Evolutionary conservation across 2,797 vertebrate species (phyloP).

Genomic region (Dendrocincla tyrannina): DNA sequence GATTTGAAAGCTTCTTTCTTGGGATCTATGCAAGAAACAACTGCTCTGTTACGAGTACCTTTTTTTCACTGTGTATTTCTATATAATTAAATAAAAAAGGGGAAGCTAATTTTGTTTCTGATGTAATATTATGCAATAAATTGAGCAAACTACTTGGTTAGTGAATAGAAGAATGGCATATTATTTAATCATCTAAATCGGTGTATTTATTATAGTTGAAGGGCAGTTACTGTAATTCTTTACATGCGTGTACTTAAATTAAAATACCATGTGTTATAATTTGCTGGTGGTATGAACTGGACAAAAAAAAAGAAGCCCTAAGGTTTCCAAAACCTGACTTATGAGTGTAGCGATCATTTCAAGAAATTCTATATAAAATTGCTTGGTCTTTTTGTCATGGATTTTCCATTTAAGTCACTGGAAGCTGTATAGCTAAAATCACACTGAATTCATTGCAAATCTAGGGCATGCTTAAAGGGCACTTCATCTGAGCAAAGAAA

Average conservation of each 20-base stretch:
- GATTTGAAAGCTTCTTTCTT: background rate
- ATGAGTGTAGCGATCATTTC: background rate
- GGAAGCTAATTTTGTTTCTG: background rate
- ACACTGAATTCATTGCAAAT: conserved; percentile 45
- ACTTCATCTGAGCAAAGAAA: conserved; percentile 59
- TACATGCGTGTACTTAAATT: background rate
- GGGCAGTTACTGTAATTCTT: background rate
- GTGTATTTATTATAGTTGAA: background rate
- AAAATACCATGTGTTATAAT: background rate
- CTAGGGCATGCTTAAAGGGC: conserved; percentile 59
- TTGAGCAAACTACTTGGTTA: background rate
- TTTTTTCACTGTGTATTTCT: background rate
- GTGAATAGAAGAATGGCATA: background rate
- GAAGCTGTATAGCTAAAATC: conserved; percentile 23
- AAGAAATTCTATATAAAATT: background rate
- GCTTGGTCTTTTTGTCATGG: background rate
- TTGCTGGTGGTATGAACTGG: background rate
- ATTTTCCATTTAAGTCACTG: conserved; percentile 11
- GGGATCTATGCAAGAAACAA: background rate
- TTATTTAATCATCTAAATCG: background rate
- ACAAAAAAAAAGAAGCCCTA: background rate
- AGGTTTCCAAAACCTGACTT: background rate
- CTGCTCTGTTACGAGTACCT: background rate
- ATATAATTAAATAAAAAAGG: background rate
- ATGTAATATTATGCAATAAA: background rate